These are phyloP conservation scores for Neostethus bicornis DNA, from an alignment of 2,797 vertebrate species.

Conservation along the genomic window DNA sequence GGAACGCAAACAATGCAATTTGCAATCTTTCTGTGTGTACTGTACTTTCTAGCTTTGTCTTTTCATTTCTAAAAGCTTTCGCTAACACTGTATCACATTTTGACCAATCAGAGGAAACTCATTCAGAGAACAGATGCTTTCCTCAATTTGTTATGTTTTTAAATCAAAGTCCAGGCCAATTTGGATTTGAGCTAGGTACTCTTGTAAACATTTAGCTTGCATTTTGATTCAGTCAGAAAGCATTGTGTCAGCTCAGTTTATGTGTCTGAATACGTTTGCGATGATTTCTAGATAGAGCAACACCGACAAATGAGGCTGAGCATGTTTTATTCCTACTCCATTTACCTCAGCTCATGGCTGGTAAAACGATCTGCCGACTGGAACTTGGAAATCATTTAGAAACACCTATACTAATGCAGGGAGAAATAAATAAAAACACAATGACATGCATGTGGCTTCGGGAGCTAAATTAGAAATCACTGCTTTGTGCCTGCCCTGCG, in stretches of 20 bases:
- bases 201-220: constrained; percentile 26
- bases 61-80: constrained; percentile 29
- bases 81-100: constrained; percentile 19
- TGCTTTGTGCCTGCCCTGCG: constrained; percentile 6
- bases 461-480: constrained; percentile 33
- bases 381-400: constrained; percentile 52
- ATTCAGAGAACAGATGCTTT: constrained; percentile 18
- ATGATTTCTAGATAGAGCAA: constrained; percentile 38
- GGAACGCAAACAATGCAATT: constrained; percentile 34
- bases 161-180: constrained; percentile 14
- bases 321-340: constrained; percentile 37
- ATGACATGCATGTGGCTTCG: constrained; percentile 45
- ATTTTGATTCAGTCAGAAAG: constrained; percentile 11
- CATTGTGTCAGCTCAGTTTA: constrained; percentile 23
- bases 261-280: constrained; percentile 24
- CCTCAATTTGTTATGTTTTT: constrained; percentile 18
- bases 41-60: constrained; percentile 27
- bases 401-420: constrained; percentile 42
- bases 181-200: constrained; percentile 16
- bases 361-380: constrained; percentile 24
- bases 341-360: constrained; percentile 38
- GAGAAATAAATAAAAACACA: constrained; percentile 55
- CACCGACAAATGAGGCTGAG: constrained; percentile 45
- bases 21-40: constrained; percentile 38
- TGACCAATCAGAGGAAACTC: constrained; percentile 10